Conservation (phyloP, 2,888 invertebrate genomes). For the Nomada flava region DNA sequence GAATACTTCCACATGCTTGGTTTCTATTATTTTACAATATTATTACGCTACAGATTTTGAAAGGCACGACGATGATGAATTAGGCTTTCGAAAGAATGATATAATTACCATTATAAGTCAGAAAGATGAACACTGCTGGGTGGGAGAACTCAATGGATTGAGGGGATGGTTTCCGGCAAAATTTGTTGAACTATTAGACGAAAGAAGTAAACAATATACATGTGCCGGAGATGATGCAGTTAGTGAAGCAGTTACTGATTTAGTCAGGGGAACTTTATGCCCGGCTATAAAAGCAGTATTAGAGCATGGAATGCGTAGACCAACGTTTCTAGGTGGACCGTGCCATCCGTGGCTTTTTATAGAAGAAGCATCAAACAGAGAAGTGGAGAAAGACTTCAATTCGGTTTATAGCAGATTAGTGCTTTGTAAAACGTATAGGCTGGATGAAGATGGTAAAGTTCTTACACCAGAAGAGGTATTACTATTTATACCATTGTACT, state of each 20-base stretch:
- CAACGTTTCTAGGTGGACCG: conserved; percentile 94
- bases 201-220: conserved; percentile 95
- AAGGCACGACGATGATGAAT: conserved; percentile 98
- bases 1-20: conserved; percentile 27
- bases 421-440: conserved; percentile 97
- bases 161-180: conserved; percentile 99
- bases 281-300: conserved; percentile 97
- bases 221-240: conserved; percentile 98
- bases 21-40: neutral
- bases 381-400: conserved; percentile 99
- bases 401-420: conserved; percentile 98
- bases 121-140: conserved; percentile 99
- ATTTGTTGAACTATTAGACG: conserved; percentile 98
- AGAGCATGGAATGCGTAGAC: conserved; percentile 97
- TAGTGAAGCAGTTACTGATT: conserved; percentile 97
- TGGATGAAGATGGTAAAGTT: conserved; percentile 99
- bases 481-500: conserved; percentile 32
- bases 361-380: conserved; percentile 97
- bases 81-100: conserved; percentile 99
- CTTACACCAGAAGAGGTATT: conserved; percentile 97
- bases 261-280: conserved; percentile 96
- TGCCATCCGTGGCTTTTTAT: conserved; percentile 99
- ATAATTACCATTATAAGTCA: conserved; percentile 98
- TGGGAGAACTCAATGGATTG: conserved; percentile 97
- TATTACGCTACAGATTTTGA: conserved; percentile 92